These are phyloP conservation scores for Onychomys arenicola DNA, from an alignment of 2,797 vertebrate genomes.

Conservation along the genomic window DNA sequence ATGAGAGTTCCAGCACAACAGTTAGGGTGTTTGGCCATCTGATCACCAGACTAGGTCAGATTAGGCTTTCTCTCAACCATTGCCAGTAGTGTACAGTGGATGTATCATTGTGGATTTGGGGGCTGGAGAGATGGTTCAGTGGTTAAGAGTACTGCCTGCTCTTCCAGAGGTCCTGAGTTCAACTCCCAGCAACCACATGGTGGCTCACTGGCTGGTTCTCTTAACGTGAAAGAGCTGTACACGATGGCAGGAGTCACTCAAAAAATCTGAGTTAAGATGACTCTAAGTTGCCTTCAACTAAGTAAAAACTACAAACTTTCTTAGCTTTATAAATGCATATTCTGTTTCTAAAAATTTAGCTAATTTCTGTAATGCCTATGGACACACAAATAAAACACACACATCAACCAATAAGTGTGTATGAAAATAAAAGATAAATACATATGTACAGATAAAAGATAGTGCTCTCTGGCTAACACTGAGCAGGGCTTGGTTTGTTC, in stretches of 20 bases:
- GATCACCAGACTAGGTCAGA: no score
- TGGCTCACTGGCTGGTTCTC: neutral
- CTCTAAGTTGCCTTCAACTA: neutral
- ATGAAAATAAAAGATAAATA: conserved; percentile 17
- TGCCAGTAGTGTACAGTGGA: no score
- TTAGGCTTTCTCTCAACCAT: no score
- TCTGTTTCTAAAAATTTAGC: conserved; percentile 12
- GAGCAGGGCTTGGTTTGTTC: no score
- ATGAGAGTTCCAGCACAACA: no score
- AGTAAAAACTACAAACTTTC: neutral
- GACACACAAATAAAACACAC: conserved; percentile 9
- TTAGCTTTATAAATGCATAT: conserved; percentile 25
- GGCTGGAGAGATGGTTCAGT: no score
- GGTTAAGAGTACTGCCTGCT: no score
- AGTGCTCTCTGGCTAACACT: neutral
- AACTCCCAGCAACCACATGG: no score
- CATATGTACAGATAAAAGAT: neutral
- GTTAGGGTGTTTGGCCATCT: no score
- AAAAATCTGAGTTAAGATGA: conserved; percentile 21
- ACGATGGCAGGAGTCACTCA: neutral
- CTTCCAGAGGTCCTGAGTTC: no score
- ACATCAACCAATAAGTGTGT: conserved; percentile 3
- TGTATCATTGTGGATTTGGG: no score
- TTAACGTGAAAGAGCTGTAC: conserved; percentile 1
- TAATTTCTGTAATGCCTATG: conserved; percentile 18